A percentile compares a stretch with the other conserved stretches of the same genome.
Evolutionary conservation across 30 jellyfish, hydroid and myxozoan species (phyloP).

Genomic region (Hydra vulgaris): DNA sequence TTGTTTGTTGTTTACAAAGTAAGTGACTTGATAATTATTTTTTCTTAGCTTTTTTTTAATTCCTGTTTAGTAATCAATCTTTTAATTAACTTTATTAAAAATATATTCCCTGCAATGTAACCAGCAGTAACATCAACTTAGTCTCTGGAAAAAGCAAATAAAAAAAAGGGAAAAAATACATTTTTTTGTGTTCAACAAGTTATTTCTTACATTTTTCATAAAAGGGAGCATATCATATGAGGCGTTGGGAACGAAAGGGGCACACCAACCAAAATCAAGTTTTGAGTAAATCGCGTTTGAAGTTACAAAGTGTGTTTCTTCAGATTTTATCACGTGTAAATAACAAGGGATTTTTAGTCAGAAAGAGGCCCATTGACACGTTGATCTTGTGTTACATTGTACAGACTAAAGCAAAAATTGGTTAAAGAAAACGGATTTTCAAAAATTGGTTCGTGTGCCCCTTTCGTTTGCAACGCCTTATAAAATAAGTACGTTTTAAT

Average conservation of each 20-base stretch:
- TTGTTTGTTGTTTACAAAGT: neutral
- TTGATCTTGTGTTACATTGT: no score
- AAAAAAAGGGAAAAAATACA: neutral
- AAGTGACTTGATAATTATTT: neutral
- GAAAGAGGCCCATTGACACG: no score
- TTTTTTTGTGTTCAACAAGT: neutral
- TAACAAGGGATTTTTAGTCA: no score
- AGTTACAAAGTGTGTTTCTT: no score
- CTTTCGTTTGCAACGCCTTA: no score
- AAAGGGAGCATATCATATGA: neutral
- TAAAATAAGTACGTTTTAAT: neutral
- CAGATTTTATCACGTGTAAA: no score
- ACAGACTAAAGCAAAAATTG: no score
- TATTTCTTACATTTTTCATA: neutral
- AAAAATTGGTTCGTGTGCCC: no score
- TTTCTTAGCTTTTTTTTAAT: neutral
- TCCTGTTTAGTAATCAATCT: neutral
- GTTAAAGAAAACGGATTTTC: no score
- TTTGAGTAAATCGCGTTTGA: no score
- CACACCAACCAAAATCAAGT: no score
- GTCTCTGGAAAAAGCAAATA: neutral
- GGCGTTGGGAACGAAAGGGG: no score
- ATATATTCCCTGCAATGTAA: neutral
- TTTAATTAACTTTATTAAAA: neutral
- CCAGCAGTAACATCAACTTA: neutral